phyloP scores from a whole-genome alignment of 2,797 vertebrate species.

The Cyclopterus lumpus region DNA sequence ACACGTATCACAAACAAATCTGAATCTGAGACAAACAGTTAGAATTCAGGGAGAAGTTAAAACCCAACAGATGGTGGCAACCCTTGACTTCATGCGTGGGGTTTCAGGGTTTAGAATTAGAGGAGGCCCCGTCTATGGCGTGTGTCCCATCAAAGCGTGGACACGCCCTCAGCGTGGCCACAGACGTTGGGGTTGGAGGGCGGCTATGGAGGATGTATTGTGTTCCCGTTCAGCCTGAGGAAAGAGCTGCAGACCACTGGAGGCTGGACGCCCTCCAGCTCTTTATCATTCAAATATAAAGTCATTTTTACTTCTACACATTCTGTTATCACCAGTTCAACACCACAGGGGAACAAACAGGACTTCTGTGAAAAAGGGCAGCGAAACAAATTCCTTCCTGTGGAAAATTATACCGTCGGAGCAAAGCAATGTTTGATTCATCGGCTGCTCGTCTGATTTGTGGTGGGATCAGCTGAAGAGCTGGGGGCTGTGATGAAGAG shows the following conservation, averaged over 20 bases:
- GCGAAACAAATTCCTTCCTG: slow-evolving; percentile 23
- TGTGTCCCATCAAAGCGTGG: slow-evolving; percentile 42
- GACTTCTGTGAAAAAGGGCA: background rate
- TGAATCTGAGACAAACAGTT: slow-evolving; percentile 21
- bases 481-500: slow-evolving; percentile 35
- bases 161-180: slow-evolving; percentile 45
- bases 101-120: slow-evolving; percentile 53
- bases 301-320: slow-evolving; percentile 20
- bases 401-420: slow-evolving; percentile 30
- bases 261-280: slow-evolving; percentile 42
- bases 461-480: slow-evolving; percentile 48
- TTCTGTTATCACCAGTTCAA: slow-evolving; percentile 4
- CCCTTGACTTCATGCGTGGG: slow-evolving; percentile 37
- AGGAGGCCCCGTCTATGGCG: slow-evolving; percentile 29
- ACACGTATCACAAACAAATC: background rate
- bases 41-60: slow-evolving; percentile 57
- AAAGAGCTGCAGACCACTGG: slow-evolving; percentile 41
- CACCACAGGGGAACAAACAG: slow-evolving; percentile 11
- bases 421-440: slow-evolving; percentile 30
- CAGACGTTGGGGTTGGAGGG: slow-evolving; percentile 41
- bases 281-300: slow-evolving; percentile 37
- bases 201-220: slow-evolving; percentile 65
- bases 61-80: slow-evolving; percentile 63
- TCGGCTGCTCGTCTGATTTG: slow-evolving; percentile 42
- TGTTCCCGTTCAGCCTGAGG: slow-evolving; percentile 59